Percentiles rank a stretch among this genome's conserved stretches.
These are phyloP conservation scores for Heliconius eleuchia DNA, from an alignment of 1,140 invertebrate species.

Conservation along the genomic window DNA sequence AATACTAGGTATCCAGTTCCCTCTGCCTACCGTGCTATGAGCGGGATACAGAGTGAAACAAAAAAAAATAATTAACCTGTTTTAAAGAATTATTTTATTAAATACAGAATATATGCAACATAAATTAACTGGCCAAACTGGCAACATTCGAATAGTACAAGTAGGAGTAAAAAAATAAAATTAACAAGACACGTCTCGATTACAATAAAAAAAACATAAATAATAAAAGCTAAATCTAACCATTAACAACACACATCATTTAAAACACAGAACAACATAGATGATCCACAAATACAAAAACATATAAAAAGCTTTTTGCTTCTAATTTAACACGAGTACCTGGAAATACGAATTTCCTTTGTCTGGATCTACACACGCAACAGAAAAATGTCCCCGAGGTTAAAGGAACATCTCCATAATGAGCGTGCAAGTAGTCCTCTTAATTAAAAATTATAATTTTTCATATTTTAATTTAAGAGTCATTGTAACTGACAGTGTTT, in stretches of 20 bases:
- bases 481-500: constrained; percentile 29
- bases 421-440: constrained; percentile 30
- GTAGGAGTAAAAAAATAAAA: not conserved
- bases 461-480: constrained; percentile 39
- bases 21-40: too few relatives aligned
- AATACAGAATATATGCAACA: too few relatives aligned
- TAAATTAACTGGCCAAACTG: too few relatives aligned
- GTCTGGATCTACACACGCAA: not conserved
- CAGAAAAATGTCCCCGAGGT: not conserved
- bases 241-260: not conserved
- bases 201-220: not conserved
- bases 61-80: too few relatives aligned
- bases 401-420: constrained; percentile 27
- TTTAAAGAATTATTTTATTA: too few relatives aligned
- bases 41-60: too few relatives aligned
- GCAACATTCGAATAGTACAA: not conserved
- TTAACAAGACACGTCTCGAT: not conserved
- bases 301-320: not conserved
- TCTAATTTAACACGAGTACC: not conserved
- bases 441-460: constrained; percentile 38
- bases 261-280: not conserved
- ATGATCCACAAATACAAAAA: not conserved
- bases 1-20: too few relatives aligned
- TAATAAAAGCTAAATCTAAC: not conserved
- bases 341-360: not conserved